Percentiles rank a stretch among this genome's conserved stretches.
Evolutionary conservation across 2,888 invertebrate genomes (phyloP).

Genomic region (Latrodectus elegans): DNA sequence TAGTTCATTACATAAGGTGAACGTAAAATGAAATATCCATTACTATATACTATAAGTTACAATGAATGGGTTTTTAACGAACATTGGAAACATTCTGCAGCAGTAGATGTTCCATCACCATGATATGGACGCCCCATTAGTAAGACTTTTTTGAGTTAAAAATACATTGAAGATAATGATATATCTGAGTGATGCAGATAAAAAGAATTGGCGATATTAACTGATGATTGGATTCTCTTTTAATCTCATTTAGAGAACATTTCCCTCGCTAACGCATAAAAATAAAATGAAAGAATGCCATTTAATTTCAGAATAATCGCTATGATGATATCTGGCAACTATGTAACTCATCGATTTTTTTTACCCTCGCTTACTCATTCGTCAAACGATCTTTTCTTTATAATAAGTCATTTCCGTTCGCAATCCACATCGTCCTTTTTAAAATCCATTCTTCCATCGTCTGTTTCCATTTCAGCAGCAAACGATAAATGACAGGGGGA

Average conservation of each 20-base stretch:
- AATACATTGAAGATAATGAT: no score
- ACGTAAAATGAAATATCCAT: no score
- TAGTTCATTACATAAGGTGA: no score
- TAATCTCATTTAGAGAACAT: not conserved
- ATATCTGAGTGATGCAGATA: no score
- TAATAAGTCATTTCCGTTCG: conserved; percentile 67
- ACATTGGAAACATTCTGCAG: no score
- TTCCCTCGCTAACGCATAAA: conserved; percentile 19
- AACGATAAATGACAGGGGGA: conserved; percentile 11
- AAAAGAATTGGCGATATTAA: no score
- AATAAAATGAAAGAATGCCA: conserved; percentile 43
- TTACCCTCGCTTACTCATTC: conserved; percentile 27
- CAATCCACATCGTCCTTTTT: conserved; percentile 55
- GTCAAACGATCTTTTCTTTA: conserved; percentile 39
- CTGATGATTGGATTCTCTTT: not conserved
- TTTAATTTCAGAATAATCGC: conserved; percentile 64
- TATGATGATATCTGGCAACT: conserved; percentile 64
- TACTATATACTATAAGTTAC: no score
- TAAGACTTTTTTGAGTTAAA: no score
- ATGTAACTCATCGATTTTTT: conserved; percentile 52
- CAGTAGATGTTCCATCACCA: no score
- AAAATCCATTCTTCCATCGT: conserved; percentile 39
- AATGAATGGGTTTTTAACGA: no score
- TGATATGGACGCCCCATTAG: no score
- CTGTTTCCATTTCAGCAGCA: conserved; percentile 13